phyloP scores from a whole-genome alignment of 1,140 invertebrate genomes.

The Thaumatotibia leucotreta region DNA sequence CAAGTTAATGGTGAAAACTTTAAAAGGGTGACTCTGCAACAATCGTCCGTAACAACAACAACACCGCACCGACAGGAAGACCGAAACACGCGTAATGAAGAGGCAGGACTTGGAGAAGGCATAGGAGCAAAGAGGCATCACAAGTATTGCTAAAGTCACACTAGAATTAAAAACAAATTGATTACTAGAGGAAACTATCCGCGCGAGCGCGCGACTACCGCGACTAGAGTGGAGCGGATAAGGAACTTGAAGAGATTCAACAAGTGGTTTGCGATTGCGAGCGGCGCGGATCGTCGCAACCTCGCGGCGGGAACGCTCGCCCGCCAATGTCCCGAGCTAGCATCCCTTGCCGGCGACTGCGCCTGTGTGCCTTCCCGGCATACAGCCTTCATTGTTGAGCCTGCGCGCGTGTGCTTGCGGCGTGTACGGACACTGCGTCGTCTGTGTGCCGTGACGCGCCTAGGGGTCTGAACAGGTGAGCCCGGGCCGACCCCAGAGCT shows the following conservation, averaged over 20 bases:
- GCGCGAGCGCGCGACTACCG: slow-evolving; percentile 34
- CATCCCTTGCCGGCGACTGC: slow-evolving; percentile 30
- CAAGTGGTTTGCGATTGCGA: slow-evolving; percentile 63
- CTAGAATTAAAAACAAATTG: slow-evolving; percentile 23
- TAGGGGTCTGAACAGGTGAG: slow-evolving; percentile 64
- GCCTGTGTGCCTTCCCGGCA: slow-evolving; percentile 40
- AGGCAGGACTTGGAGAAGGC: slow-evolving; percentile 33
- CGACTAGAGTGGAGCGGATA: slow-evolving; percentile 37
- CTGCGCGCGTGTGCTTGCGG: slow-evolving; percentile 29
- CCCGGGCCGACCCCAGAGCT: slow-evolving; percentile 62
- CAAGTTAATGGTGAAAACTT: slow-evolving; percentile 33
- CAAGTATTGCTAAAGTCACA: slow-evolving; percentile 33
- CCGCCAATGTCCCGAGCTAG: slow-evolving; percentile 53
- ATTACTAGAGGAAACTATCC: slow-evolving; percentile 19
- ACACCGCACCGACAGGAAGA: slow-evolving; percentile 59
- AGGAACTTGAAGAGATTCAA: slow-evolving; percentile 59
- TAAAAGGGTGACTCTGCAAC: slow-evolving; percentile 34
- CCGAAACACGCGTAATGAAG: slow-evolving; percentile 49
- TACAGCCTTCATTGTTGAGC: slow-evolving; percentile 42
- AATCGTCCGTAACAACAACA: slow-evolving; percentile 62
- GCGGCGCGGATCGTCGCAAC: slow-evolving; percentile 46
- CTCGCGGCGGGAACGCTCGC: slow-evolving; percentile 63
- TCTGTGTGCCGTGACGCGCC: slow-evolving; percentile 41
- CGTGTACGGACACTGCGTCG: slow-evolving; percentile 19
- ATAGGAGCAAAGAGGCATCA: slow-evolving; percentile 60